Evolutionary conservation across 2,113 vertebrate species (phyloP).

Genomic region (Carlito syrichta): DNA sequence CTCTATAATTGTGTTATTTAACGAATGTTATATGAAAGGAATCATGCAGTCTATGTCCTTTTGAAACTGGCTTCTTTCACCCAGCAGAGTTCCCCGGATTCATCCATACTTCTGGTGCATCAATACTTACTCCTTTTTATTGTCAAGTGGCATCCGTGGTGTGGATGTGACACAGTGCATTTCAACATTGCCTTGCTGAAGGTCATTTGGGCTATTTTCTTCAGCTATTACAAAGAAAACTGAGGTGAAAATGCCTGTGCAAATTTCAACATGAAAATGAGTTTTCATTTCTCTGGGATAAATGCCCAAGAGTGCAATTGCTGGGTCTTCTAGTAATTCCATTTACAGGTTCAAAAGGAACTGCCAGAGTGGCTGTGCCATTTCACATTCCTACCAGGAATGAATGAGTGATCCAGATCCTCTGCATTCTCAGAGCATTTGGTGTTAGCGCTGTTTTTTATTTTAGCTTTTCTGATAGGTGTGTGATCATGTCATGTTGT

Average conservation of each 20-base stretch:
- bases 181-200: not conserved
- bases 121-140: not conserved
- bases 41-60: not conserved
- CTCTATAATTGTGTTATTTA: not conserved
- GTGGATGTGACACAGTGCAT: not conserved
- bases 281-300: conserved; percentile 5
- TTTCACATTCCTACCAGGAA: not conserved
- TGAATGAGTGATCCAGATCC: not conserved
- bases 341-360: not conserved
- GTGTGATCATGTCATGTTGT: not conserved
- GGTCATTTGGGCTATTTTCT: not conserved
- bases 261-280: not conserved
- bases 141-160: accelerated
- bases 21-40: not conserved
- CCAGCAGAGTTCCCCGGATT: not conserved
- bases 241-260: not conserved
- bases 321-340: not conserved
- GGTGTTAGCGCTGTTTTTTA: too few relatives aligned
- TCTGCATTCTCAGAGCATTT: not conserved
- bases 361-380: not conserved
- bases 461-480: not conserved
- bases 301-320: not conserved
- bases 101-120: not conserved
- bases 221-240: not conserved
- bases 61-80: not conserved